Percentiles rank a stretch among this genome's conserved stretches.
Conservation (phyloP, 2,797 vertebrate genomes). For the Microchirus variegatus region DNA sequence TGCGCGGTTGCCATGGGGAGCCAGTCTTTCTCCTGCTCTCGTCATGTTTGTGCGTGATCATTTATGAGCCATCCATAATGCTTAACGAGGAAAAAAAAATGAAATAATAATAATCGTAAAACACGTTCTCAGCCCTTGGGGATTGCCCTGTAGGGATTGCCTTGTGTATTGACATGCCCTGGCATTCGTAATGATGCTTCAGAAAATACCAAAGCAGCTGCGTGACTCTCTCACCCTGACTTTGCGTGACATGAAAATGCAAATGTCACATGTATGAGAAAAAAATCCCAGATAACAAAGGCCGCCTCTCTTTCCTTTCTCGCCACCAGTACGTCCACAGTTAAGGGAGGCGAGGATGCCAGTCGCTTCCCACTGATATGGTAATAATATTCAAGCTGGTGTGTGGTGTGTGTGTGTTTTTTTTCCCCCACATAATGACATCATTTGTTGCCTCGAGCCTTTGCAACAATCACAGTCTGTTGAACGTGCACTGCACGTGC, state of each 20-base stretch:
- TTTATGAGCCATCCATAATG: slow-evolving; percentile 65
- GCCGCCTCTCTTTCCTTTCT: slow-evolving; percentile 28
- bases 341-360: slow-evolving; percentile 50
- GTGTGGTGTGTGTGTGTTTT: too few relatives aligned
- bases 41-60: slow-evolving; percentile 72
- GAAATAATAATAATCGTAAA: slow-evolving; percentile 1
- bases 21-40: slow-evolving; percentile 62
- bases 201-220: slow-evolving; percentile 26
- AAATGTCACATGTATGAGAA: slow-evolving; percentile 35
- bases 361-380: slow-evolving; percentile 61
- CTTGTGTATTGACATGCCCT: slow-evolving; percentile 37
- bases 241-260: slow-evolving; percentile 27
- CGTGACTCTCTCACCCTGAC: slow-evolving; percentile 35
- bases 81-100: slow-evolving; percentile 16
- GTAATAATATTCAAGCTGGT: slow-evolving; percentile 56
- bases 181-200: slow-evolving; percentile 28
- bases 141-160: slow-evolving; percentile 44
- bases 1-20: slow-evolving; percentile 78
- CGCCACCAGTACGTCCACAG: slow-evolving; percentile 22
- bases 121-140: slow-evolving; percentile 33
- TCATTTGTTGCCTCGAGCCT: slow-evolving; percentile 59
- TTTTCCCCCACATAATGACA: slow-evolving; percentile 59
- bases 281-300: slow-evolving; percentile 49
- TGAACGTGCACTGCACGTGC: background rate
- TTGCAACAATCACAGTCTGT: slow-evolving; percentile 45